phyloP scores from a whole-genome alignment of 2,888 invertebrate genomes.

The Microchrysa polita region DNA sequence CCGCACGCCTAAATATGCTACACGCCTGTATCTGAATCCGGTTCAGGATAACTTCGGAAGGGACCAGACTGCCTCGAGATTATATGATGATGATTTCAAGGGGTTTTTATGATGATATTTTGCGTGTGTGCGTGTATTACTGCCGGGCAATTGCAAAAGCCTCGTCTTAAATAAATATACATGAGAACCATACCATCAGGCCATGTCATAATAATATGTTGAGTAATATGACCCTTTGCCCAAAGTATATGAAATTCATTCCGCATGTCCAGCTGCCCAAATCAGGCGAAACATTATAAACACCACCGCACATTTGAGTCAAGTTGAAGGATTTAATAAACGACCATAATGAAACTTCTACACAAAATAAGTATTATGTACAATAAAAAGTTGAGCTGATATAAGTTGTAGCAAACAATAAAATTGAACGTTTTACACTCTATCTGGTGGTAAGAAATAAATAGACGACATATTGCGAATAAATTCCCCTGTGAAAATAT shows the following conservation, averaged over 20 bases:
- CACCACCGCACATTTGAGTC: too few relatives aligned
- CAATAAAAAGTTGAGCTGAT: too few relatives aligned
- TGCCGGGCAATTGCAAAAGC: slow-evolving; percentile 24
- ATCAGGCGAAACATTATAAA: too few relatives aligned
- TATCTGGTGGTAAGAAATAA: too few relatives aligned
- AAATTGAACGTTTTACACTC: too few relatives aligned
- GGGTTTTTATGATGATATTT: slow-evolving; percentile 40
- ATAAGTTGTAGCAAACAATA: too few relatives aligned
- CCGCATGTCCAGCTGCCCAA: slow-evolving; percentile 9
- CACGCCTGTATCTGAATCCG: slow-evolving; percentile 4
- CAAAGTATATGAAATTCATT: neutral
- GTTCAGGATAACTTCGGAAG: slow-evolving; percentile 25
- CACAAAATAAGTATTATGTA: too few relatives aligned
- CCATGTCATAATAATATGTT: too few relatives aligned
- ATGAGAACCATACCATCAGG: neutral
- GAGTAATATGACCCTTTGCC: neutral
- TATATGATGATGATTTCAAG: slow-evolving; percentile 28
- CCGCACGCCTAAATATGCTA: neutral
- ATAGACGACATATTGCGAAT: too few relatives aligned
- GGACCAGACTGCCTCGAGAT: slow-evolving; percentile 13
- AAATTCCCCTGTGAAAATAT: too few relatives aligned
- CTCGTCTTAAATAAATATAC: slow-evolving; percentile 12
- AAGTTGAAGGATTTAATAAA: too few relatives aligned
- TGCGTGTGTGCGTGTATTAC: neutral
- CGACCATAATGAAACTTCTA: too few relatives aligned